Evolutionary conservation across 2,113 vertebrate species (phyloP).

Genomic region (Felis chaus): DNA sequence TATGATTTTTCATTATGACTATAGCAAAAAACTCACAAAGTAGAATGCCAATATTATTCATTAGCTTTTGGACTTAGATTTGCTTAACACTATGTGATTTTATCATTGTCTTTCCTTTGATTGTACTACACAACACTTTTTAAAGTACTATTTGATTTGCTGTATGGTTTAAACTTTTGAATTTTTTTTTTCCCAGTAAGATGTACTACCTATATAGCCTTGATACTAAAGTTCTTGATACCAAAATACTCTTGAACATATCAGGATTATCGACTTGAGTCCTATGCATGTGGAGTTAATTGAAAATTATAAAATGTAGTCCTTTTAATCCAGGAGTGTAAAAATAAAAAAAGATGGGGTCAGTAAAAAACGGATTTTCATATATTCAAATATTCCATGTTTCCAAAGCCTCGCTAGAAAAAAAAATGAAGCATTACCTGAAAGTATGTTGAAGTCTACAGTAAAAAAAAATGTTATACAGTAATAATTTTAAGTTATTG

Average conservation of each 20-base stretch:
- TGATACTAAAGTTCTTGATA: not conserved
- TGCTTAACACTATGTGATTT: not conserved
- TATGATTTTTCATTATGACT: not conserved
- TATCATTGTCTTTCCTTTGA: not conserved
- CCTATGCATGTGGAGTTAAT: not conserved
- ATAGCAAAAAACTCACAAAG: not conserved
- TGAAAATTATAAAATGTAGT: not conserved
- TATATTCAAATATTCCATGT: not conserved
- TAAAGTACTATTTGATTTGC: not conserved
- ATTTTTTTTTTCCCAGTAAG: not conserved
- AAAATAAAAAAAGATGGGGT: not conserved
- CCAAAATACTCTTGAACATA: not conserved
- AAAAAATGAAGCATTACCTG: not conserved
- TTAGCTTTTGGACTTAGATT: not conserved
- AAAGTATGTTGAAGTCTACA: not conserved
- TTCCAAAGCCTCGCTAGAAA: not conserved
- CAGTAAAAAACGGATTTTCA: not conserved
- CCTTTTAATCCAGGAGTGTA: not conserved
- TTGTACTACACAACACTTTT: not conserved
- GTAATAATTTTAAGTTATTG: conserved; percentile 39
- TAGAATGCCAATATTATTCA: not conserved
- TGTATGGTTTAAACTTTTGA: not conserved
- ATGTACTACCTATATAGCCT: not conserved
- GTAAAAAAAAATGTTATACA: not conserved
- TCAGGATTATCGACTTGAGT: not conserved